Base-by-base conservation (phyloP, 2,113 vertebrate species). In the Triplophysa tibetana region DNA sequence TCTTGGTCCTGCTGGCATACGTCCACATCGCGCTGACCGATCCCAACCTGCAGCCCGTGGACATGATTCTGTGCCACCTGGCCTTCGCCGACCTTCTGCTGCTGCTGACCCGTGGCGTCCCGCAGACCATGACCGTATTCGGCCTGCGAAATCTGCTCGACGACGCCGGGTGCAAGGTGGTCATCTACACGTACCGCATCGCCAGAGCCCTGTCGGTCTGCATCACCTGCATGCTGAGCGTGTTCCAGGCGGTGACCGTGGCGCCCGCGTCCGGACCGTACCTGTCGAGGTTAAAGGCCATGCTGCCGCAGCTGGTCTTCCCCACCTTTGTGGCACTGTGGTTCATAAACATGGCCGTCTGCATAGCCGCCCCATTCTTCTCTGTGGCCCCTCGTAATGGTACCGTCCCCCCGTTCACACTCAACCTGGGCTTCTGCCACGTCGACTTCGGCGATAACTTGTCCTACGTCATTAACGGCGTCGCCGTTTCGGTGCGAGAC, bases 191-290 rank as follows among this genome's bases (percentile, higher is more conserved):
- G 56, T 94, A 94, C 81, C 88, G 93, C 48, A 83, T 93, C 2
- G 2, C 84, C 61, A 90, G 93, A 1, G 92, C 93, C 8, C 82
- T 94, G 77, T 94, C 93, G 0, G 91, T 94, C 23, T 94, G 90
- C 85, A 75, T 93, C 68, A 94, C 92, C 33, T 92, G 92, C 84
- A 92, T 93, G 91, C 89, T 94, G 65, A 94, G 92, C 8, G 89
- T 92, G 73, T 92, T 93, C 75, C 93, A 94, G 85, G 90, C 90
- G 0, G 61, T 90, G 33, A 93, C 89, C 43, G 79, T 94, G 0
- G 83, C 89, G 2, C 90, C 93, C 0, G 77, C 86, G 2, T 87
- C 86, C 1, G 60, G 56, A 54, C 88, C 56, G 58, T 26, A 66
- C 19, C 61, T 89, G 78, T 85, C 85, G 23, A 85, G 73, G 45